Evolutionary conservation across 1,140 invertebrate species (phyloP).

Genomic region (Philotrypesis tridentata): DNA sequence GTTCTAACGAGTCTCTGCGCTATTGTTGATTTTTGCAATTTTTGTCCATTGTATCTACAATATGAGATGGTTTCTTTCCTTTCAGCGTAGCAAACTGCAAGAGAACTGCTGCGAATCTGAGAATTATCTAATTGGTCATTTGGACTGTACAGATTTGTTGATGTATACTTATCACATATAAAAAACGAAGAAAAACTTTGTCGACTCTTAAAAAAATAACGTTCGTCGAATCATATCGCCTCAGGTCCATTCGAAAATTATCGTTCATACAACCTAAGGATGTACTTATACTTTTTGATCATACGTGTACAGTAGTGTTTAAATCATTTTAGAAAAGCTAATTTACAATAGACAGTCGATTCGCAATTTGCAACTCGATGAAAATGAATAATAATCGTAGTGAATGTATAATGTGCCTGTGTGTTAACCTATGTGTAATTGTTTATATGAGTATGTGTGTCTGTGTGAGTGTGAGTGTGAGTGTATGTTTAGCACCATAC

Average conservation of each 20-base stretch:
- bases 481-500: slow-evolving; percentile 19
- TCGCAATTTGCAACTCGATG: background rate
- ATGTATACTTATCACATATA: slow-evolving; percentile 12
- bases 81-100: slow-evolving; percentile 16
- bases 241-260: background rate
- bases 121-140: slow-evolving; percentile 44
- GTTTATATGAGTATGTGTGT: background rate
- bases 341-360: background rate
- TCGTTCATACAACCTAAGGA: background rate
- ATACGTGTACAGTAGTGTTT: background rate
- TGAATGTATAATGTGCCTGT: no score
- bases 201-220: slow-evolving; percentile 27
- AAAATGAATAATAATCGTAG: no score
- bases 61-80: background rate
- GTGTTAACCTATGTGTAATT: background rate
- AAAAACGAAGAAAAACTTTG: slow-evolving; percentile 16
- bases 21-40: slow-evolving; percentile 22
- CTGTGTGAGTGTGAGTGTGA: background rate
- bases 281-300: background rate
- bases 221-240: background rate
- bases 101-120: background rate
- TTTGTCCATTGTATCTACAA: background rate
- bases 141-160: slow-evolving; percentile 24
- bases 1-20: slow-evolving; percentile 23
- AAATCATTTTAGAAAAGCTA: background rate